Evolutionary conservation across 2,888 invertebrate genomes (phyloP).

Genomic region (Abrostola triplasia): DNA sequence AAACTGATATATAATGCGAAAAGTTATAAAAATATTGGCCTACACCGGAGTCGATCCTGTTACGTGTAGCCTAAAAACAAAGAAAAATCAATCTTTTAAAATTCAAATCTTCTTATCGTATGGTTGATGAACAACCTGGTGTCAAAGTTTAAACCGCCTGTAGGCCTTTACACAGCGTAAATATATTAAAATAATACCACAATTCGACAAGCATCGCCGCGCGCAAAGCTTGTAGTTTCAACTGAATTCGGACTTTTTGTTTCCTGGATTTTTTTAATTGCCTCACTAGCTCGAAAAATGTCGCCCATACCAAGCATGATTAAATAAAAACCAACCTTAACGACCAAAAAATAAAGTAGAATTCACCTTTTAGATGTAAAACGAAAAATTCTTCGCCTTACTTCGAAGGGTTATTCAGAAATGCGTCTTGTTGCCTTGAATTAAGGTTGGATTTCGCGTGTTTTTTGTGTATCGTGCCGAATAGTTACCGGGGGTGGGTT

Average conservation of each 20-base stretch:
- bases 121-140: too few relatives aligned
- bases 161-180: too few relatives aligned
- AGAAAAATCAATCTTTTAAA: too few relatives aligned
- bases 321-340: slow-evolving; percentile 15
- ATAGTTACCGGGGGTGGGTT: slow-evolving; percentile 12
- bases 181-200: neutral
- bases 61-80: too few relatives aligned
- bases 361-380: neutral
- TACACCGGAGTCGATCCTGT: too few relatives aligned
- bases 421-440: accelerated
- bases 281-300: slow-evolving; percentile 26
- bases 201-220: slow-evolving; percentile 15
- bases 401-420: neutral
- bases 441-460: slow-evolving; percentile 11
- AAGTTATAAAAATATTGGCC: too few relatives aligned
- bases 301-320: slow-evolving; percentile 21
- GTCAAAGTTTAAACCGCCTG: too few relatives aligned
- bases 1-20: too few relatives aligned
- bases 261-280: slow-evolving; percentile 68
- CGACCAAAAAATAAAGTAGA: accelerated
- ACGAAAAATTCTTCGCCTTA: slow-evolving; percentile 12
- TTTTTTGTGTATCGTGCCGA: neutral
- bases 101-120: too few relatives aligned
- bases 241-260: slow-evolving; percentile 40
- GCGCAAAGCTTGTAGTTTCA: slow-evolving; percentile 20